Evolutionary conservation across 2,113 vertebrate species (phyloP).

Genomic region (Misgurnus mizolepis): DNA sequence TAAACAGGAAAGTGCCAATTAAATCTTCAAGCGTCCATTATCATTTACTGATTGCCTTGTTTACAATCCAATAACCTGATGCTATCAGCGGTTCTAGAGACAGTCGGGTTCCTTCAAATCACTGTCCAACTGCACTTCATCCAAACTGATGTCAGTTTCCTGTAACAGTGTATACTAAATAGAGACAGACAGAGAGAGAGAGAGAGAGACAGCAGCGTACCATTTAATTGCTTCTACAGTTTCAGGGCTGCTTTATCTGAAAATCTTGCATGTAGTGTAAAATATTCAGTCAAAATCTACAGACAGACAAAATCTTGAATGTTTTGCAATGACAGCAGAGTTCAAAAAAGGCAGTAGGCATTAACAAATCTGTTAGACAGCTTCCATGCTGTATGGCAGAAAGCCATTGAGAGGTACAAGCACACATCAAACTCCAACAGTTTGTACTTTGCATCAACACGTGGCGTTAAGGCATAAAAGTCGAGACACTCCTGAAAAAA

Average conservation of each 20-base stretch:
- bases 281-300: slow-evolving; percentile 4
- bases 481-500: background rate
- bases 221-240: slow-evolving; percentile 11
- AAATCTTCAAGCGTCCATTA: slow-evolving; percentile 13
- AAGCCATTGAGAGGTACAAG: background rate
- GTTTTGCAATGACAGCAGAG: background rate
- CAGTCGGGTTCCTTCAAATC: slow-evolving; percentile 5
- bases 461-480: slow-evolving; percentile 24
- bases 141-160: background rate
- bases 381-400: slow-evolving; percentile 13
- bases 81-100: slow-evolving; percentile 8
- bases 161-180: background rate
- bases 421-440: slow-evolving; percentile 1
- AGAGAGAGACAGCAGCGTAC: background rate
- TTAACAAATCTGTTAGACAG: slow-evolving; percentile 14
- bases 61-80: slow-evolving; percentile 35
- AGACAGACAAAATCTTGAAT: background rate
- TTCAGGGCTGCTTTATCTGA: background rate
- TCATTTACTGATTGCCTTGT: slow-evolving; percentile 27
- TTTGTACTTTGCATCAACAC: slow-evolving; percentile 12
- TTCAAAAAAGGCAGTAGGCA: background rate
- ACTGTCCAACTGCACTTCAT: slow-evolving; percentile 16
- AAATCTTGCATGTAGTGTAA: background rate
- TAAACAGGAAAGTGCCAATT: slow-evolving; percentile 35
- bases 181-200: slow-evolving; percentile 1